Evolutionary conservation across 1,140 invertebrate species (phyloP).

Genomic region (Drosophila burlai): DNA sequence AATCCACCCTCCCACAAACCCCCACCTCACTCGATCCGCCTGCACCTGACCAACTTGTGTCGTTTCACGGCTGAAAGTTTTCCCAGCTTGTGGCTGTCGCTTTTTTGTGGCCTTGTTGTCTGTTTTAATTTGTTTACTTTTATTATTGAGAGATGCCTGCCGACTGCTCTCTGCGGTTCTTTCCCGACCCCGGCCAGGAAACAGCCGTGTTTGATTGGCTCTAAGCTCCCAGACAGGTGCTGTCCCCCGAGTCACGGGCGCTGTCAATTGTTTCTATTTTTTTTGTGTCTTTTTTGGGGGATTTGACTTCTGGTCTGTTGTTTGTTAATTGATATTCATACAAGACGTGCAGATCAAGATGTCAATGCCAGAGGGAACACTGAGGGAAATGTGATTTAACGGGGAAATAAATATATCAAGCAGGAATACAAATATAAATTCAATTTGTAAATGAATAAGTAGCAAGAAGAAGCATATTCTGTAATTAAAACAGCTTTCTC

Average conservation of each 20-base stretch:
- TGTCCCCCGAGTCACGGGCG: constrained; percentile 37
- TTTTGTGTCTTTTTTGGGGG: not conserved
- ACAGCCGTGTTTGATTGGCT: constrained; percentile 69
- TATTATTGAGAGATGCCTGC: constrained; percentile 78
- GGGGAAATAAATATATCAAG: not conserved
- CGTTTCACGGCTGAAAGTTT: constrained; percentile 79
- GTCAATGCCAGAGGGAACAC: constrained; percentile 44
- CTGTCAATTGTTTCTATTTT: constrained; percentile 52
- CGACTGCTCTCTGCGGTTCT: constrained; percentile 28
- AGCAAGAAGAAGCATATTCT: not conserved
- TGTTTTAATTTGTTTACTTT: constrained; percentile 84
- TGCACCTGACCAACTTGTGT: constrained; percentile 74
- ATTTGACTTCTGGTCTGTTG: constrained; percentile 66
- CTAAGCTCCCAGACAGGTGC: constrained; percentile 70
- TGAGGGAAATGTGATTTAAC: not conserved
- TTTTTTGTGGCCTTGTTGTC: constrained; percentile 62
- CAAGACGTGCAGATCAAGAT: constrained; percentile 69
- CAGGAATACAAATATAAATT: not conserved
- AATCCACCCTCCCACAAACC: not conserved
- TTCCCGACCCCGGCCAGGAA: not conserved
- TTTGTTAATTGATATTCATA: constrained; percentile 80
- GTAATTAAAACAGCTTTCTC: not conserved
- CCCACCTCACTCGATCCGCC: not conserved
- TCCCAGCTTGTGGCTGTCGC: constrained; percentile 61
- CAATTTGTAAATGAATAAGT: no score